Evolutionary conservation across 30 jellyfish, hydroid and myxozoan genomes (phyloP), one percentile per base, ranked within the genome.

Genomic region (Chironex yamaguchii): DNA sequence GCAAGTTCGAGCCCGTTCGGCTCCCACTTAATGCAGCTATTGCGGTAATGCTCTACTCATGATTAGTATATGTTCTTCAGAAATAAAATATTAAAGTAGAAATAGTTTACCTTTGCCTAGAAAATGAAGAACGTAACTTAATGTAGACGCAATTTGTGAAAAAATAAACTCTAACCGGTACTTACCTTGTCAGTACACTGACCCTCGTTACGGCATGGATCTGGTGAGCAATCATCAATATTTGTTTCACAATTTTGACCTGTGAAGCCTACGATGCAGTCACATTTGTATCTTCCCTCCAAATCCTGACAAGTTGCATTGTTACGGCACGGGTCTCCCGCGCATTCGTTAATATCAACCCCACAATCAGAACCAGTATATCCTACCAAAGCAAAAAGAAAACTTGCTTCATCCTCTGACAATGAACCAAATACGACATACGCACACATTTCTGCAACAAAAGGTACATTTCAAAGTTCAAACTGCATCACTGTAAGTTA

Each of bases 221-320:
- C n/a, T 49, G 89, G 33, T 12, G 89, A 71, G 52, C 89, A 76
- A 17, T 76, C 89, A 35, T 76, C 89, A 32, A 76, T 29, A 29
- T 76, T 81, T 13, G 34, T 79, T 28, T 92, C 97, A 67, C 98
- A 92, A 81, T 87, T 53, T 12, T 35, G 71, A 34, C 98, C 98
- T 11, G 75, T 62, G 67, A 17, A 92, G 24, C 98, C 98, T 13
- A 92, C 81, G 6, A 35, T 65, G 48, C 98, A 92, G 35, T 34
- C 34, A 68, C 98, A 92, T 22, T 29, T 85, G 80, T 79, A 84
- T 79, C 54, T 75, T 17, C 81, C 85, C 64, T 85, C 69, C 30
- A 31, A 77, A 51, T 91, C 98, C 0, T 48, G 28, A 49, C 98
- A 91, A 14, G 98, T 76, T 24, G 87, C 94, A 65, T 86, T 86